Base-by-base conservation (phyloP, 2,113 vertebrate species). In the Atlantisia rogersi region DNA sequence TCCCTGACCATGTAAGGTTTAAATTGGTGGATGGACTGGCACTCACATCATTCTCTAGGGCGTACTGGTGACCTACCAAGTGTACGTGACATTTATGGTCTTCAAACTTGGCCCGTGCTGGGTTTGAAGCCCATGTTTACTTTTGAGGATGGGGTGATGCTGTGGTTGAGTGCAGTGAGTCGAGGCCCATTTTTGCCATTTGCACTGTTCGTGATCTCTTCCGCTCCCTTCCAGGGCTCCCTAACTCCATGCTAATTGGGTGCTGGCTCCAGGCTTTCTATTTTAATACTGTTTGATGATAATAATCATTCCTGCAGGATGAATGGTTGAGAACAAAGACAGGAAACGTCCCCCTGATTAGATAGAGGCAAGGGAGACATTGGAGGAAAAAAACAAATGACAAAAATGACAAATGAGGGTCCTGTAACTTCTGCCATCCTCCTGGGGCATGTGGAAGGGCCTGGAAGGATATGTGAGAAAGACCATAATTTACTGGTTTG, bases 211-310 rank as follows among this genome's bases (percentile, higher is more conserved):
- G 2, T 90, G 82, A 63, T 70, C 69, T 59, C 35, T 94, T 95
- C 82, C 15, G 5, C 60, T 75, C 55, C 31, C 37, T 94, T 92
- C 71, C 90, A 91, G 40, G 74, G 6, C 62, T 95, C 93, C 92
- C 90, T 53, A 75, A 55, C 77, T 69, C 81, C 89, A 28, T 39
- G 80, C 82, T 95, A 65, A 89, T 78, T 93, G 95, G 97, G 95
- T 98, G 96, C 97, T 96, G 93, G 53, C 81, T 96, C 96, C 91
- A 93, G 91, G 71, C 96, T 60, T 97, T 97, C 97, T 98, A 97
- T 98, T 98, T 98, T 98, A 94, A 97, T 96, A 86, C 95, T 64
- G 96, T 98, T 98, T 97, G 96, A 98, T 98, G 98, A 98, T 98
- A 97, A 98, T 97, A 81, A 98, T 98, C 98, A 8, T 94, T 94